Evolutionary conservation across 2,888 invertebrate genomes (phyloP), one percentile per base, ranked within the genome.

Genomic region (Cataglyphis albicans): DNA sequence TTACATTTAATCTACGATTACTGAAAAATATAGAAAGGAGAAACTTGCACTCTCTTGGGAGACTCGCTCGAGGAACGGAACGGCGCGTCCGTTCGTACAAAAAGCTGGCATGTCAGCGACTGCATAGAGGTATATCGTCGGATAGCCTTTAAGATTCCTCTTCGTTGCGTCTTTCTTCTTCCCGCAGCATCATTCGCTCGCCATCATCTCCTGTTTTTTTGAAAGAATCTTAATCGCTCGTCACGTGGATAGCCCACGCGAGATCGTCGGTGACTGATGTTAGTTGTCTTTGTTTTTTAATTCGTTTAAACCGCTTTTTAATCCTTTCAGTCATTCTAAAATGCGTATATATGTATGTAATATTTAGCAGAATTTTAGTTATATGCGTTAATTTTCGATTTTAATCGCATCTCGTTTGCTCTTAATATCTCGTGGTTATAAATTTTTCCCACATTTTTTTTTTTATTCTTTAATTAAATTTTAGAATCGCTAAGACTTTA

Each of bases 61-160:
- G 82, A 74, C 67, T 68, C 76, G 63, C 44, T 32, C 29, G 81
- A 70, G 68, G 75, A 76, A 59, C 35, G 63, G 29, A 38, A 21
- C 41, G 21, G n/a, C 48, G 44, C 48, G 32, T 52, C 21, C n/a
- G 68, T 68, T 80, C 59, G 78, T 21, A 82, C 81, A 82, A 82
- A 82, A 82, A 82, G 81, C 44, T 65, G 75, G 64, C 81, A 44
- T 75, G 75, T 81, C 81, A 75, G 63, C 74, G 75, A 32, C 73
- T 55, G 35, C 70, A 78, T 68, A 78, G 78, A 80, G 78, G 70
- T 80, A 44, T 75, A 82, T 81, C 74, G 81, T 38, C 52, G 74
- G 61, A 64, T 81, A 64, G 74, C 74, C 81, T 81, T 81, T 83
- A 81, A 83, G 83, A 85, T 85, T 86, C 84, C 87, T 86, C 84